A percentile compares a stretch with the other conserved stretches of the same genome.
Evolutionary conservation across 2,113 vertebrate species (phyloP).

Genomic region (Nycticebus coucang): DNA sequence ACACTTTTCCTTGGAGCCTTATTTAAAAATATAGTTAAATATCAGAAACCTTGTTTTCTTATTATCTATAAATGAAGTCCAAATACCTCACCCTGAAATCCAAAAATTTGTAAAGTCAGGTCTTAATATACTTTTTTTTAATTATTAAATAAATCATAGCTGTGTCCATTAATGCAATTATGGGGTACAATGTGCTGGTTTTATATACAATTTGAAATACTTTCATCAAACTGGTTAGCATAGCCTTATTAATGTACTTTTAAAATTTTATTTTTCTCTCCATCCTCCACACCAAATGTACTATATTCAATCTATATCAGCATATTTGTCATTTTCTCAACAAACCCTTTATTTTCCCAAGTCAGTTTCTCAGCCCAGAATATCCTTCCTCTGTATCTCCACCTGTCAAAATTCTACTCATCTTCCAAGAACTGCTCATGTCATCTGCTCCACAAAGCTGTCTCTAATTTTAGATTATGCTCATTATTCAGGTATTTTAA

Average conservation of each 20-base stretch:
- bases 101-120: not conserved
- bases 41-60: not conserved
- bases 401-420: constrained; percentile 59
- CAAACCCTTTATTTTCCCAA: not conserved
- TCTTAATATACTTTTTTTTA: not conserved
- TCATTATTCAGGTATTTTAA: constrained; percentile 54
- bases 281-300: not conserved
- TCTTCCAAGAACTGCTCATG: constrained; percentile 27
- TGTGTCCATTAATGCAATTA: too few species aligned
- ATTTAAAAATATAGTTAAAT: not conserved
- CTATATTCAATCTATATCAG: not conserved
- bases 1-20: not conserved
- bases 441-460: constrained; percentile 45
- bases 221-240: too few species aligned
- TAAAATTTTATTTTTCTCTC: not conserved
- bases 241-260: not conserved
- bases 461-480: constrained; percentile 63
- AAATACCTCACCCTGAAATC: not conserved
- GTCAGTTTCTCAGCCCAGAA: constrained; percentile 22
- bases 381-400: constrained; percentile 3
- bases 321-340: constrained; percentile 44
- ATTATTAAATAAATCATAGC: too few species aligned
- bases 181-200: too few species aligned
- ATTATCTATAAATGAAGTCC: not conserved
- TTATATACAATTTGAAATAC: too few species aligned